phyloP scores from a whole-genome alignment of 1,140 invertebrate species.

The Scaptomyza hsui region DNA sequence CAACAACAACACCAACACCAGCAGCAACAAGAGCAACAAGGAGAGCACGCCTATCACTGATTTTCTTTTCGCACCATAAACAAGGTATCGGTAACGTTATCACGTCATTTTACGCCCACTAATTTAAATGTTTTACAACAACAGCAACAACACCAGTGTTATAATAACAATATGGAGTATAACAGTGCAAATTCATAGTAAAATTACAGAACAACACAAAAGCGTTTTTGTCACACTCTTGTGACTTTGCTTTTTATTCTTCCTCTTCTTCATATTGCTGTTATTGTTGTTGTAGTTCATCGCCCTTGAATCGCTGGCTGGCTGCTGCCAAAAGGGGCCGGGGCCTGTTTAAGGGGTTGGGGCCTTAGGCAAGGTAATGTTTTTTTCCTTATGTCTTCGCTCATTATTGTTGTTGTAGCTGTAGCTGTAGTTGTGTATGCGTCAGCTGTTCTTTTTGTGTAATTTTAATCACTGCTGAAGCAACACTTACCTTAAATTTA shows the following conservation, averaged over 20 bases:
- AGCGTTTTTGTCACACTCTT: constrained; percentile 52
- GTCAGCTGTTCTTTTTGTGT: constrained; percentile 58
- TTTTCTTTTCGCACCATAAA: constrained; percentile 33
- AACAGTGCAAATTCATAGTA: constrained; percentile 31
- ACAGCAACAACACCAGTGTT: neutral
- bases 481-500: constrained; percentile 60
- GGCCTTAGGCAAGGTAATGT: constrained; percentile 49
- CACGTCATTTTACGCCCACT: constrained; percentile 55
- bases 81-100: constrained; percentile 33
- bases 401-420: constrained; percentile 21
- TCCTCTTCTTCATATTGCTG: constrained; percentile 22
- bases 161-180: constrained; percentile 14
- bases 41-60: constrained; percentile 40
- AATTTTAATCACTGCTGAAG: constrained; percentile 10
- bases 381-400: constrained; percentile 22
- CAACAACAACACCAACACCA: constrained; percentile 24
- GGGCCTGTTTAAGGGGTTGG: constrained; percentile 47
- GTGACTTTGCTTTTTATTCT: constrained; percentile 41
- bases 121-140: constrained; percentile 20
- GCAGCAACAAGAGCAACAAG: constrained; percentile 16
- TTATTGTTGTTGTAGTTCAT: constrained; percentile 59
- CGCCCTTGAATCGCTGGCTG: constrained; percentile 60
- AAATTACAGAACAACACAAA: constrained; percentile 32
- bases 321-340: constrained; percentile 44
- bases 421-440: constrained; percentile 35